These are phyloP conservation scores for Eurystomus glaucurus DNA, from an alignment of 2,797 vertebrate species.

Conservation along the genomic window DNA sequence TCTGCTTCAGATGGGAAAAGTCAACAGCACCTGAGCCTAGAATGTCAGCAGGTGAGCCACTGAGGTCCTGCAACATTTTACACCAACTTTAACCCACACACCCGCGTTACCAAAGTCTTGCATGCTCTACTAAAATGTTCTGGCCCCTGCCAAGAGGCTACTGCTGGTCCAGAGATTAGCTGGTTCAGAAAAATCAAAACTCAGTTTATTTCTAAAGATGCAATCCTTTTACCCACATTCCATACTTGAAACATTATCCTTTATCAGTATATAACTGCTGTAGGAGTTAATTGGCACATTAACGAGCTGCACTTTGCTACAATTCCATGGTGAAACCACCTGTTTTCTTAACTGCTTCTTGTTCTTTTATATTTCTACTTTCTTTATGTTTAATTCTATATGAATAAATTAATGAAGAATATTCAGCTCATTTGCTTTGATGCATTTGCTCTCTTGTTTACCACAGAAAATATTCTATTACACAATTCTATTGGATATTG, in stretches of 20 bases:
- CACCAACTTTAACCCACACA: not conserved
- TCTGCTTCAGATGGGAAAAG: not conserved
- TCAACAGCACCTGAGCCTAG: not conserved
- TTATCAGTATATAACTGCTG: not conserved
- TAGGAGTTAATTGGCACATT: not conserved
- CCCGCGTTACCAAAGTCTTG: not conserved
- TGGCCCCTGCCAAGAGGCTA: not conserved
- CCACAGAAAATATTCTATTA: not conserved
- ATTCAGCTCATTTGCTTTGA: not conserved
- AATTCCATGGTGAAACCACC: not conserved
- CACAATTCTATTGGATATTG: not conserved
- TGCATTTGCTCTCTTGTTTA: not conserved
- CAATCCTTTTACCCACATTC: not conserved
- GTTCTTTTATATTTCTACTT: not conserved
- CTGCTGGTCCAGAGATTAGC: not conserved
- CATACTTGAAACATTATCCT: rapidly evolving
- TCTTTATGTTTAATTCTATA: not conserved
- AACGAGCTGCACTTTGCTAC: not conserved
- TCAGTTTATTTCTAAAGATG: not conserved
- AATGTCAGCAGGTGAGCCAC: not conserved
- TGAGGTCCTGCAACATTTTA: not conserved
- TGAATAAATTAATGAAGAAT: slow-evolving; percentile 8
- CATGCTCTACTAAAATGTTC: not conserved
- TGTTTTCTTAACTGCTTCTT: not conserved
- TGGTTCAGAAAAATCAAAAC: not conserved